phyloP scores from a whole-genome alignment of 2,797 vertebrate species.

The Myotis planiceps region DNA sequence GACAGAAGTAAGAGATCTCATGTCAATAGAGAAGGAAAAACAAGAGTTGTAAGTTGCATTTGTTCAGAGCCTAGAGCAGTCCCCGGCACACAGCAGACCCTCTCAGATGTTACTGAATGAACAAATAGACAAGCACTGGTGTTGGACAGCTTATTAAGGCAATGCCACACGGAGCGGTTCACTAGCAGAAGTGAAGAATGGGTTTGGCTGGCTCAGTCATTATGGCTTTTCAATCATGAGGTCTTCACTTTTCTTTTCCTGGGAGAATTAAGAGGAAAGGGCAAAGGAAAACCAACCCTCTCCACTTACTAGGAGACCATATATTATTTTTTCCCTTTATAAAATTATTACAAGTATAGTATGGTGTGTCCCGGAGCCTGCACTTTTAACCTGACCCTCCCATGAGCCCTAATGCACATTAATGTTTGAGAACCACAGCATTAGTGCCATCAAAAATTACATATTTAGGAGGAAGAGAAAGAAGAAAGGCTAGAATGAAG shows the following conservation, averaged over 20 bases:
- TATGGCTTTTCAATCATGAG: background rate
- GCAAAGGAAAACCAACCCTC: background rate
- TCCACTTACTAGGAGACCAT: background rate
- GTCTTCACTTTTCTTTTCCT: background rate
- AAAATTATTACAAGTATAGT: background rate
- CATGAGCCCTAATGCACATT: background rate
- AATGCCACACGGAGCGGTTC: background rate
- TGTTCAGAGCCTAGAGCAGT: background rate
- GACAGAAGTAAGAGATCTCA: background rate
- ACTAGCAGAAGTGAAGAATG: background rate
- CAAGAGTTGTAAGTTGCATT: background rate
- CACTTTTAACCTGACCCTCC: background rate
- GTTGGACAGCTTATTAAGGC: background rate
- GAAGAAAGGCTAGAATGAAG: background rate
- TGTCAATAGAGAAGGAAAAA: background rate
- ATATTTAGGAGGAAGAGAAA: background rate
- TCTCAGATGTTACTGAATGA: background rate
- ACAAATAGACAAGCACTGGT: background rate
- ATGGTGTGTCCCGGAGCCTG: background rate
- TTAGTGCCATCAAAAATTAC: background rate
- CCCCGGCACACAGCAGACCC: background rate
- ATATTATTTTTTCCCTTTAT: background rate
- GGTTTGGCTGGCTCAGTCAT: background rate
- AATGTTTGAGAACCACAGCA: background rate
- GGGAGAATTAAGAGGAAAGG: background rate